These are phyloP conservation scores for Erynnis tages DNA, from an alignment of 2,888 invertebrate species.

Conservation along the genomic window DNA sequence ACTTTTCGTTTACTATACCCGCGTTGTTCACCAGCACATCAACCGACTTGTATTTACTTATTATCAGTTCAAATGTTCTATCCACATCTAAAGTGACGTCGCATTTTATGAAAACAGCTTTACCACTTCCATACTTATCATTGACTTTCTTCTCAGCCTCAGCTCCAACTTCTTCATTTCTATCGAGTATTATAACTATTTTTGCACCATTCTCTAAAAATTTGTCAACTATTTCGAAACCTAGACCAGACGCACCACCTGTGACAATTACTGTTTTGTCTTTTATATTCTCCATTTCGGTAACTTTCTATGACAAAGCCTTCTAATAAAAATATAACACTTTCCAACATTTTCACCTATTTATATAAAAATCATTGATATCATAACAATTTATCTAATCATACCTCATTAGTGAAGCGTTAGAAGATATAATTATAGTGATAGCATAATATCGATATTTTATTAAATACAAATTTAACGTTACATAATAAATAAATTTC, in stretches of 20 bases:
- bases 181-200: conserved; percentile 47
- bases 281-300: too few relatives aligned
- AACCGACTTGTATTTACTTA: conserved; percentile 45
- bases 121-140: conserved; percentile 53
- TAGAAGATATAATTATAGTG: too few relatives aligned
- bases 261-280: conserved; percentile 49
- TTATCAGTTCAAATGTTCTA: conserved; percentile 43
- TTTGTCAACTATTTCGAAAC: conserved; percentile 56
- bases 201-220: conserved; percentile 52
- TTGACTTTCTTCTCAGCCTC: conserved; percentile 50
- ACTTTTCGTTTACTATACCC: conserved; percentile 39
- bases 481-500: too few relatives aligned
- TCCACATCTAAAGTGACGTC: conserved; percentile 45
- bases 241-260: conserved; percentile 73
- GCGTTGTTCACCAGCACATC: conserved; percentile 53
- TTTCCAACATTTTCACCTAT: too few relatives aligned
- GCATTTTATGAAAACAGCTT: conserved; percentile 52
- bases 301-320: too few relatives aligned
- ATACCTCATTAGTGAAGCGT: too few relatives aligned
- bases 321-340: too few relatives aligned
- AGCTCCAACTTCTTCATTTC: conserved; percentile 49
- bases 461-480: too few relatives aligned
- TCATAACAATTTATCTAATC: too few relatives aligned
- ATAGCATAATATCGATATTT: too few relatives aligned
- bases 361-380: too few relatives aligned